A percentile compares a stretch with the other conserved stretches of the same genome.
phyloP scores from a whole-genome alignment of 2,888 invertebrate genomes.

The Andrena bucephala region DNA sequence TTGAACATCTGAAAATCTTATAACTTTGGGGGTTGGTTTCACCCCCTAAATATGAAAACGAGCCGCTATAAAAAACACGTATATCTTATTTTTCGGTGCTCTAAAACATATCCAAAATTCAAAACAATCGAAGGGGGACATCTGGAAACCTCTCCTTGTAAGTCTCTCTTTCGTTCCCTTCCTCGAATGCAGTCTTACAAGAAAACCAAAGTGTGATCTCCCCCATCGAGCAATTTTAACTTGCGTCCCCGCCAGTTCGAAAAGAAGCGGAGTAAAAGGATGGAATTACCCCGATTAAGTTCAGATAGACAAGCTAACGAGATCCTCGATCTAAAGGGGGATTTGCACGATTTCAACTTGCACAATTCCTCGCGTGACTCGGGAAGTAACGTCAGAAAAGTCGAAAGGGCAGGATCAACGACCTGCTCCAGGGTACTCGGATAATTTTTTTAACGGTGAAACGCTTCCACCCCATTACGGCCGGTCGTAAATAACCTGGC shows the following conservation, averaged over 20 bases:
- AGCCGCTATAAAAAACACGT: no score
- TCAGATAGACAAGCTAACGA: not conserved
- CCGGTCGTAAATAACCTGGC: constrained; percentile 45
- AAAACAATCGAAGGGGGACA: no score
- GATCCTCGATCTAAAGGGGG: not conserved
- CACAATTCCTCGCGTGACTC: not conserved
- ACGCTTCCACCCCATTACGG: constrained; percentile 33
- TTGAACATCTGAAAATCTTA: no score
- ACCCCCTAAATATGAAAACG: no score
- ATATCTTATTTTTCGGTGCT: no score
- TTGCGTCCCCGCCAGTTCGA: not conserved
- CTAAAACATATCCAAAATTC: no score
- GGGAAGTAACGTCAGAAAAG: constrained; percentile 30
- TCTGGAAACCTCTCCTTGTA: no score
- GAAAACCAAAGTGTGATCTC: not conserved
- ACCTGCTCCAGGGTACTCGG: constrained; percentile 9
- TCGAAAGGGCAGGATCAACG: constrained; percentile 18
- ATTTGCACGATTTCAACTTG: constrained; percentile 4
- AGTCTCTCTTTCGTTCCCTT: not conserved
- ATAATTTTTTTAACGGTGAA: constrained; percentile 51
- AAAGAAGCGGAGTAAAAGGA: not conserved
- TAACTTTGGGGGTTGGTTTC: no score
- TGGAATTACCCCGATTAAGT: not conserved
- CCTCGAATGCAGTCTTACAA: not conserved
- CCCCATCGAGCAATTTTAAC: not conserved